Conservation (phyloP, 2,113 vertebrate genomes). For the Jaculus jaculus region DNA sequence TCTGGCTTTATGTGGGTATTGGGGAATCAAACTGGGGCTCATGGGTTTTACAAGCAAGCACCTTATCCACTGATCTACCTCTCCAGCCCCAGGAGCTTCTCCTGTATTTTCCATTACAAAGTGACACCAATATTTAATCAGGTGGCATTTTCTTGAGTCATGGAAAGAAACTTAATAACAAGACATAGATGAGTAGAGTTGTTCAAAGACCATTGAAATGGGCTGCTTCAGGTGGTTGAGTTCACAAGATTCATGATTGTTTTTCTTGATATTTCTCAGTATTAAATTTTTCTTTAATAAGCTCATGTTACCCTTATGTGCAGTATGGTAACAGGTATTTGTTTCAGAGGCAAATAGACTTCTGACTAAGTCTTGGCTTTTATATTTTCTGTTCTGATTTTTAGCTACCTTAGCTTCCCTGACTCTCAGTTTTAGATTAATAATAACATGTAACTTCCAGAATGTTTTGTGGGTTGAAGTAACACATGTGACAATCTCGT, state of each 20-base stretch:
- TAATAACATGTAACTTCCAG: neutral
- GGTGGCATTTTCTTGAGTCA: neutral
- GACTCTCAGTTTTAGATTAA: neutral
- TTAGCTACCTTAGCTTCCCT: neutral
- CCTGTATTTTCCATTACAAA: neutral
- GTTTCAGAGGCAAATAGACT: neutral
- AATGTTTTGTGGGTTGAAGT: neutral
- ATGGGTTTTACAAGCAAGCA: too few species aligned
- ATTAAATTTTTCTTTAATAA: neutral
- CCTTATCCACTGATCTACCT: too few species aligned
- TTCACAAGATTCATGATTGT: neutral
- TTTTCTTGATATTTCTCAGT: neutral
- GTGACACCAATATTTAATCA: neutral
- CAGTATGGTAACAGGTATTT: neutral
- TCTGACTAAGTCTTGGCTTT: neutral
- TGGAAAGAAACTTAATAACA: conserved; percentile 23
- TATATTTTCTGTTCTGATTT: neutral
- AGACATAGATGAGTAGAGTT: neutral
- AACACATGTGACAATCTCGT: neutral
- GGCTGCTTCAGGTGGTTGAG: neutral
- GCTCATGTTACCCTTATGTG: neutral
- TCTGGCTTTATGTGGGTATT: too few species aligned
- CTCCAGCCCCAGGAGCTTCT: neutral
- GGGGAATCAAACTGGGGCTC: too few species aligned
- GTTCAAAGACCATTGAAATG: neutral